Conservation (phyloP, 2,113 vertebrate species). For the Peucedramus taeniatus region DNA sequence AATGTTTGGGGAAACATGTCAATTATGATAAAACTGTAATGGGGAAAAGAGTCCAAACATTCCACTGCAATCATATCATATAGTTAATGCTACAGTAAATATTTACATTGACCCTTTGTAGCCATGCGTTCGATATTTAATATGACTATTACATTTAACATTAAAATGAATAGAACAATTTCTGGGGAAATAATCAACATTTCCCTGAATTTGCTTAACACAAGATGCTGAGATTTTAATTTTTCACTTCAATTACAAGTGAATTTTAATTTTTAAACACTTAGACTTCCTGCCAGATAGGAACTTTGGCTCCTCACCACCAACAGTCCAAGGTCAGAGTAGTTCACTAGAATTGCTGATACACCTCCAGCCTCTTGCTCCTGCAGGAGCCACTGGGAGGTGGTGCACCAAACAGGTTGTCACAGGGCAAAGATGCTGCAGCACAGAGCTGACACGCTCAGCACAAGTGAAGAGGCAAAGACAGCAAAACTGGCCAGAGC, state of each 20-base stretch:
- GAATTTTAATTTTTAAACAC: neutral
- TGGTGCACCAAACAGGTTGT: neutral
- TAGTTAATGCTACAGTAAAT: constrained; percentile 19
- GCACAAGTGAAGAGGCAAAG: neutral
- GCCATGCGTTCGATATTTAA: neutral
- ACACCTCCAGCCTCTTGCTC: neutral
- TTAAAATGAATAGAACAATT: neutral
- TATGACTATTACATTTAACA: neutral
- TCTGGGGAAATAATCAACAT: neutral
- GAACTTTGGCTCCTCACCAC: neutral
- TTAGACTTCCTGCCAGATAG: neutral
- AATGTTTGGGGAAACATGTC: constrained; percentile 35
- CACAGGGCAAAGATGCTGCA: neutral
- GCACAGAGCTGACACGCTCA: neutral
- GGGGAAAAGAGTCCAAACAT: neutral
- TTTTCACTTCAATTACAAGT: neutral
- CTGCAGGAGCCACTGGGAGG: neutral
- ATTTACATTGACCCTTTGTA: constrained; percentile 13
- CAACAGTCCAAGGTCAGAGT: neutral
- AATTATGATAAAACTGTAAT: neutral
- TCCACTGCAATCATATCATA: neutral
- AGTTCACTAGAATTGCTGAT: neutral
- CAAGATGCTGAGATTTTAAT: neutral
- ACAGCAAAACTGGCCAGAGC: neutral
- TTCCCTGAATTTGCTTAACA: neutral